Evolutionary conservation across 2,113 vertebrate genomes (phyloP), one percentile per base, ranked within the genome.

Genomic region (Hyla sarda): DNA sequence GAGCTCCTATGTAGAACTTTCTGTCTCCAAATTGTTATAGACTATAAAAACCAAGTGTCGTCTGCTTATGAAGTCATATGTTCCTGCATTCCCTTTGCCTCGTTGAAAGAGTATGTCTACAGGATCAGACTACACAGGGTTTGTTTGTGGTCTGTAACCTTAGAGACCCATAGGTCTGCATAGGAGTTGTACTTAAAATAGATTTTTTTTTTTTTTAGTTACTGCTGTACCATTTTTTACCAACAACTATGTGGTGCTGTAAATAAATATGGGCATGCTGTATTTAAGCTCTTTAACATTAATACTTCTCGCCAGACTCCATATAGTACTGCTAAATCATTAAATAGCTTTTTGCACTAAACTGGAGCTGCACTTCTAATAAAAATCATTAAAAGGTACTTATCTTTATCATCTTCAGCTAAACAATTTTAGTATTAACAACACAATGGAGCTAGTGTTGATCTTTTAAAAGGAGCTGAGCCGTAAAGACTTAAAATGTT

Each of bases 371-470:
- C 41, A 76, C 25, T 47, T 77, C 72, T 50, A 84, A 76, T 84
- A 76, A 84, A 84, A 72, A 84, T 84, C 72, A 84, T 76, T 84
- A 77, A 84, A 84, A 76, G 12, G 25, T 67, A 84, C 73, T 84
- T 84, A 84, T 76, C 71, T 84, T 84, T 62, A 77, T 77, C 83
- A 84, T 84, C 56, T 84, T 84, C 83, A 76, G 73, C 72, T 21
- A 72, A 76, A 76, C 83, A 84, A 84, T 84, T 65, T 84, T 77
- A 84, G 83, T 47, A 84, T 84, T 84, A 84, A 84, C 21, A 84
- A 50, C 37, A 84, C 83, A 84, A 76, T 65, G 54, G 73, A 84
- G 37, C 83, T 65, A 84, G 83, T 84, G 83, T 84, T 84, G 72
- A 84, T 84, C 83, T 84, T 62, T 84, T 76, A 76, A 84, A 50